Percentiles rank a stretch among this genome's conserved stretches.
Conservation (phyloP, 1,140 invertebrate species). For the Drosophila grimshawi region DNA sequence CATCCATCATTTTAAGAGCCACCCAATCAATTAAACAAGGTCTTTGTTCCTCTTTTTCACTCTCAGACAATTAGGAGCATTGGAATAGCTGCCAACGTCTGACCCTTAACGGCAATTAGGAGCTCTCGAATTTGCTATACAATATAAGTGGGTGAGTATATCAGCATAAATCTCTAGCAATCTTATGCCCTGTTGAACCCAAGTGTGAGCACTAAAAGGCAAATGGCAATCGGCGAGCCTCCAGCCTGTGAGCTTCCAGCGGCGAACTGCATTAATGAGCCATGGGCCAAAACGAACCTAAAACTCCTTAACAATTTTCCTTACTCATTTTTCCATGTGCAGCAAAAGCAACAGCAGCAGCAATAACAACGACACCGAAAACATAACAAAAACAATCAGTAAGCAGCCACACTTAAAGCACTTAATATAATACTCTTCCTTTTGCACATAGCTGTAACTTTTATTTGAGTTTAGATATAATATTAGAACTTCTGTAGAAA, state of each 20-base stretch:
- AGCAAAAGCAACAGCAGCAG: constrained; percentile 1
- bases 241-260: not conserved
- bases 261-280: constrained; percentile 62
- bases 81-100: constrained; percentile 36
- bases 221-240: constrained; percentile 17
- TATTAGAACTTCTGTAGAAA: not conserved
- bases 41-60: constrained; percentile 25
- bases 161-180: constrained; percentile 60
- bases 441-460: not conserved
- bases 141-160: constrained; percentile 45
- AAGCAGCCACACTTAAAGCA: constrained; percentile 25
- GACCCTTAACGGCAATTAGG: constrained; percentile 69
- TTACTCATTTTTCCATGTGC: constrained; percentile 13
- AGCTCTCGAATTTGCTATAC: constrained; percentile 55
- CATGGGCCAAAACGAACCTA: constrained; percentile 37
- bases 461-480: not conserved
- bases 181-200: constrained; percentile 54
- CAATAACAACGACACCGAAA: constrained; percentile 35
- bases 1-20: constrained; percentile 68
- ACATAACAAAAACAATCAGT: constrained; percentile 22
- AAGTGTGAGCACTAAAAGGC: constrained; percentile 32
- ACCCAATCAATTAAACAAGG: constrained; percentile 67
- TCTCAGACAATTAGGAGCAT: constrained; percentile 41
- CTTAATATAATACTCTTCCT: not conserved
- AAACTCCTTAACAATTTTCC: constrained; percentile 52